Evolutionary conservation across 2,797 vertebrate species (phyloP).

Genomic region (Garrulus glandarius): DNA sequence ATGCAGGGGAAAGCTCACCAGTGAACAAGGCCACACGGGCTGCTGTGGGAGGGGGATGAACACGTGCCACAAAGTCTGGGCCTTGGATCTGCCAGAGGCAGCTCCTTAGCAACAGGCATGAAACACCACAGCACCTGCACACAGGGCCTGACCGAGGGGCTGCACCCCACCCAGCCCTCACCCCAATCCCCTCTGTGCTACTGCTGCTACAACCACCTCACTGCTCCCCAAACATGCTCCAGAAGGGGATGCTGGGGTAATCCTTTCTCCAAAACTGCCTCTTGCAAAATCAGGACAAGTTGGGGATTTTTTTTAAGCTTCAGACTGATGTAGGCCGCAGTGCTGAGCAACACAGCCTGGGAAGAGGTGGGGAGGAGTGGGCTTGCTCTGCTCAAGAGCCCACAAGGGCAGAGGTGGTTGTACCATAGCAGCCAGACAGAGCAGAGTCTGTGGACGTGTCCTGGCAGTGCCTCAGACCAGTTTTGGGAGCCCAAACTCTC

Average conservation of each 20-base stretch:
- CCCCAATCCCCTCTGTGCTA: accelerated
- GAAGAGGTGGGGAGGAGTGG: background rate
- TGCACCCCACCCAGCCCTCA: background rate
- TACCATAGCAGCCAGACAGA: background rate
- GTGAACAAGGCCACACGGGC: background rate
- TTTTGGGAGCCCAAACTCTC: background rate
- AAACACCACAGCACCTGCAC: background rate
- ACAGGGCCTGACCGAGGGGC: accelerated
- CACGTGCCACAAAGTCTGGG: background rate
- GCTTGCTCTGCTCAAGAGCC: background rate
- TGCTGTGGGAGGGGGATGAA: background rate
- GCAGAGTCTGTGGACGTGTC: accelerated
- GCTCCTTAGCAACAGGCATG: background rate
- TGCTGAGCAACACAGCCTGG: background rate
- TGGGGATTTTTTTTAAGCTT: background rate
- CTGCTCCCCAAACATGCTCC: background rate
- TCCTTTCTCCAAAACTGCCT: background rate
- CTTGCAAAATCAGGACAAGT: background rate
- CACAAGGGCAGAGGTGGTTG: background rate
- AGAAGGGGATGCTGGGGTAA: background rate
- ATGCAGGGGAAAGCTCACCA: background rate
- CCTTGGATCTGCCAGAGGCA: background rate
- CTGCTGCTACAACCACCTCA: background rate
- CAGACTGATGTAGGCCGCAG: background rate
- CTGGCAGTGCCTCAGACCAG: background rate